Evolutionary conservation across 2,888 invertebrate species (phyloP).

Genomic region (Drosophila phalerata): DNA sequence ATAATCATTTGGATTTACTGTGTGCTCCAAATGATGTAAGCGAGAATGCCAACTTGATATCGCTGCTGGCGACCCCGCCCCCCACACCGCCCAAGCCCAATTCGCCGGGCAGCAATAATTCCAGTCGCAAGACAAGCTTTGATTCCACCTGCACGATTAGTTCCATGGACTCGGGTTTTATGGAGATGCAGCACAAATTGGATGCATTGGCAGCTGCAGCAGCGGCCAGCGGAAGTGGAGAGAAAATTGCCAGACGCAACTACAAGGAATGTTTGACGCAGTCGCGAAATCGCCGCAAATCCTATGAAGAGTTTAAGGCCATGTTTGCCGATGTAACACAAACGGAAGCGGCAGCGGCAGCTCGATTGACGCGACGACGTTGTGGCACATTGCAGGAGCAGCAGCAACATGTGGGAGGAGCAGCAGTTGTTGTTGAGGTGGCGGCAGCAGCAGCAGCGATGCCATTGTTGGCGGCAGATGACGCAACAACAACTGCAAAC

Average conservation of each 20-base stretch:
- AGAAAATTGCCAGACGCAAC: constrained; percentile 83
- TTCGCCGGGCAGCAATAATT: constrained; percentile 79
- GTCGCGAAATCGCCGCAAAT: constrained; percentile 85
- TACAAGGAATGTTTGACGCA: constrained; percentile 85
- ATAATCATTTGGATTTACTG: constrained; percentile 70
- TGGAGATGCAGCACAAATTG: constrained; percentile 85
- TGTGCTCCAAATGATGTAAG: constrained; percentile 71
- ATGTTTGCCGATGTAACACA: constrained; percentile 74
- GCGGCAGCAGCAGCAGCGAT: constrained; percentile 25
- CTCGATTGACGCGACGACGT: constrained; percentile 62
- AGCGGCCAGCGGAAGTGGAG: constrained; percentile 51
- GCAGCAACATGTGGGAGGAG: constrained; percentile 17
- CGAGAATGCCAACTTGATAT: constrained; percentile 44
- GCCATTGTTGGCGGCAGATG: constrained; percentile 50
- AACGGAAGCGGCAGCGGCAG: constrained; percentile 18
- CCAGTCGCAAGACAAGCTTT: constrained; percentile 85
- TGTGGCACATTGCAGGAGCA: constrained; percentile 68
- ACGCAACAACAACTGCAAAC: constrained; percentile 63
- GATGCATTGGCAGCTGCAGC: constrained; percentile 72
- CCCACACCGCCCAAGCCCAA: constrained; percentile 70
- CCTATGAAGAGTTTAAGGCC: constrained; percentile 86
- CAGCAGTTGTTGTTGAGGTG: constrained; percentile 30
- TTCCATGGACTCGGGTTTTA: constrained; percentile 86
- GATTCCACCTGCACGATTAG: constrained; percentile 85
- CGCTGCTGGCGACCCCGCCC: constrained; percentile 65